phyloP scores from a whole-genome alignment of 2,113 vertebrate species.

The Phocoena phocoena region DNA sequence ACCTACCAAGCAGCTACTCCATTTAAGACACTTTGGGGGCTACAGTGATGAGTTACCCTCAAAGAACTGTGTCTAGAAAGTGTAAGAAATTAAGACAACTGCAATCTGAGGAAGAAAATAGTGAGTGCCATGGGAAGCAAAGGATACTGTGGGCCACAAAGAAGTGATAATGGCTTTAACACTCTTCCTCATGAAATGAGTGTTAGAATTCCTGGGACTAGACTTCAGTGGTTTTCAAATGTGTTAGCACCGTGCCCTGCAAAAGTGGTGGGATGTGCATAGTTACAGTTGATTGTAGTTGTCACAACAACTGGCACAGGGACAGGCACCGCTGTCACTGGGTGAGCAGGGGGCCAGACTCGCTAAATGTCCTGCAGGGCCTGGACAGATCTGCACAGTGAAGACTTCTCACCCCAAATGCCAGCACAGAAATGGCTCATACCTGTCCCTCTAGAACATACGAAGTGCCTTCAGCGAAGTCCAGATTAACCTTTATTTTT shows the following conservation, averaged over 20 bases:
- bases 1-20: background rate
- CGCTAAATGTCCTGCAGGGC: background rate
- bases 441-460: background rate
- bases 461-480: background rate
- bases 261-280: background rate
- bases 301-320: background rate
- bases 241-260: background rate
- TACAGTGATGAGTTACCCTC: background rate
- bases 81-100: background rate
- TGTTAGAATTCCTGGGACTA: background rate
- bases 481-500: background rate
- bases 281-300: background rate
- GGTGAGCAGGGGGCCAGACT: background rate
- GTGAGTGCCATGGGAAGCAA: background rate
- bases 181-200: background rate
- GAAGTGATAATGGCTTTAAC: background rate
- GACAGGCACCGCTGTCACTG: background rate
- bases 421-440: background rate
- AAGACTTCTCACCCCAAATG: background rate
- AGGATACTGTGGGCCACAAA: background rate
- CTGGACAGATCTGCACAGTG: background rate
- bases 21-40: background rate
- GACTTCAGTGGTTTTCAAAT: background rate
- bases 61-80: slow-evolving; percentile 12
- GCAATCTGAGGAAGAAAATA: slow-evolving; percentile 4